These are phyloP conservation scores for Hyphantria cunea DNA, from an alignment of 1,140 invertebrate species.

Conservation along the genomic window DNA sequence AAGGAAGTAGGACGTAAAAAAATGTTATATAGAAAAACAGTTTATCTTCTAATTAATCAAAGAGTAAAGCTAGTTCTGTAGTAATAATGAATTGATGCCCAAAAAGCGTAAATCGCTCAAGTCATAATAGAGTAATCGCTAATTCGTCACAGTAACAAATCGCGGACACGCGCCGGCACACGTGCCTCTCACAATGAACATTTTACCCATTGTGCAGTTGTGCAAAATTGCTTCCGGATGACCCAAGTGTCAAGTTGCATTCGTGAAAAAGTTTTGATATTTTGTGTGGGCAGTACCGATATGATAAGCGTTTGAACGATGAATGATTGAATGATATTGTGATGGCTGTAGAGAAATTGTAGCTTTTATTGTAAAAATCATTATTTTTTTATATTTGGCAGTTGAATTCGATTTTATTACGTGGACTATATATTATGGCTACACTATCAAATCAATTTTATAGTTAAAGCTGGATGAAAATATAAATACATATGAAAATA, in stretches of 20 bases:
- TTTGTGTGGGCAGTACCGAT: slow-evolving; percentile 23
- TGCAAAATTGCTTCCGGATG: slow-evolving; percentile 30
- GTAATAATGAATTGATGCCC: slow-evolving; percentile 19
- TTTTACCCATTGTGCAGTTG: slow-evolving; percentile 18
- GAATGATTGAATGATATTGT: neutral
- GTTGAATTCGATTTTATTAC: neutral
- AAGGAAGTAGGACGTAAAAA: too few species aligned
- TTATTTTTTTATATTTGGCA: neutral
- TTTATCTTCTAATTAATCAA: too few species aligned
- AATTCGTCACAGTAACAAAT: slow-evolving; percentile 23
- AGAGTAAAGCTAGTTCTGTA: too few species aligned
- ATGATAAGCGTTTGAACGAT: slow-evolving; percentile 11
- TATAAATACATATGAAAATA: too few species aligned
- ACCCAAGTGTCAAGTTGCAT: slow-evolving; percentile 32
- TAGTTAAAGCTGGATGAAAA: too few species aligned
- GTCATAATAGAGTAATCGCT: slow-evolving; percentile 19
- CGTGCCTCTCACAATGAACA: slow-evolving; percentile 26
- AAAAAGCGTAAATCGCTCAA: slow-evolving; percentile 23
- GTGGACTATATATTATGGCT: too few species aligned
- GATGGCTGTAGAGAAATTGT: neutral
- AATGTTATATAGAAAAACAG: too few species aligned
- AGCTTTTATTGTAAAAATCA: neutral
- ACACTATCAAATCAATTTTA: neutral
- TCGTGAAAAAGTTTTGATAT: slow-evolving; percentile 22
- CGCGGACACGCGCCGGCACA: slow-evolving; percentile 13